Evolutionary conservation across 2,888 invertebrate species (phyloP), one percentile per base, ranked within the genome.

Genomic region (Zele albiditarsus): DNA sequence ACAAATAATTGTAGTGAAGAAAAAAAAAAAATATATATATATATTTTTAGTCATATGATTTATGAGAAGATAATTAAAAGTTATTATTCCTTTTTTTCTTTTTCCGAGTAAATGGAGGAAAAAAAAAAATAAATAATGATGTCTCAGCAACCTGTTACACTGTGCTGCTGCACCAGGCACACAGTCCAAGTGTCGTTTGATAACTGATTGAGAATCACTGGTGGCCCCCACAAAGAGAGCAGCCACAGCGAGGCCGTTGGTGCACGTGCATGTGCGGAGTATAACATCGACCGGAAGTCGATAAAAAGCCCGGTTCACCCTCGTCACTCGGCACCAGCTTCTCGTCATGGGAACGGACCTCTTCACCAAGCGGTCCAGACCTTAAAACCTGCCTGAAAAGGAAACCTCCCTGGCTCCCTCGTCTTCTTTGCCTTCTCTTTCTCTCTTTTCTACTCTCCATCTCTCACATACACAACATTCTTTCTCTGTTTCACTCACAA

Each of bases 271-370:
- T 86, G 84, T 74, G 83, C 84, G 84, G 46, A 53, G 53, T 53
- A 53, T 85, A 85, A 85, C 85, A 85, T 84, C 87, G 87, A 87
- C 88, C 89, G 89, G 89, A 89, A 89, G 89, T 88, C 88, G 88
- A 89, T 88, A 89, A 89, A 89, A 89, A 89, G 87, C 87, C 83
- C 84, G 80, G 84, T 88, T 88, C 88, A 87, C 89, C 88, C 89
- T 88, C 88, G 87, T 88, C 88, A 88, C 87, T 88, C 86, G 84
- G 82, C 87, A 84, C 82, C 84, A 83, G 87, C 84, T 84, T 84
- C 87, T 88, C 87, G 87, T 87, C 88, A 88, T 89, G 88, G 88
- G 88, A 88, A 89, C 87, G 84, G 84, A 83, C 83, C 80, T 78
- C 80, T 79, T 79, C 71, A 80, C 67, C 73, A 70, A 78, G 82